Evolutionary conservation across 2,888 invertebrate species (phyloP).

Genomic region (Stenodema calcarata): DNA sequence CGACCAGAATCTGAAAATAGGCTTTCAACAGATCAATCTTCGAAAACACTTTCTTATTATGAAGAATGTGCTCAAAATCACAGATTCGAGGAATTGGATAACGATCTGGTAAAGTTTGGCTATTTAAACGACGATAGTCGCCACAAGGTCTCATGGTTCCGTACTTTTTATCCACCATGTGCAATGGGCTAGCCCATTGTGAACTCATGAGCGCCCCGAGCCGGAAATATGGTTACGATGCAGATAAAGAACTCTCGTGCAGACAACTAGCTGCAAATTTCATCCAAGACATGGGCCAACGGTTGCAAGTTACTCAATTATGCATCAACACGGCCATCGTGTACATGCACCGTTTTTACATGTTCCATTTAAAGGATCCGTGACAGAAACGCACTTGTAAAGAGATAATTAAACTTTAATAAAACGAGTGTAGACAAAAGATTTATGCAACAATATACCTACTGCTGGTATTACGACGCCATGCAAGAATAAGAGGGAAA

Average conservation of each 20-base stretch:
- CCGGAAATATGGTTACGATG: constrained; percentile 88
- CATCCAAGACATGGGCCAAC: constrained; percentile 98
- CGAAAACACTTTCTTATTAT: constrained; percentile 52
- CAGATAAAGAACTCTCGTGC: constrained; percentile 92
- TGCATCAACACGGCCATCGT: constrained; percentile 99
- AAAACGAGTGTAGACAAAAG: no score
- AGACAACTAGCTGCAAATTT: constrained; percentile 97
- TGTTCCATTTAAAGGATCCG: no score
- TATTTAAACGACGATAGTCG: constrained; percentile 60
- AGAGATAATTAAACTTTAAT: no score
- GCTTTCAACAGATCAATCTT: constrained; percentile 46
- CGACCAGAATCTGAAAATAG: constrained; percentile 34
- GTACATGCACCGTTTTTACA: constrained; percentile 99
- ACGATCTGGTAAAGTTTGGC: constrained; percentile 59
- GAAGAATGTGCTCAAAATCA: constrained; percentile 53
- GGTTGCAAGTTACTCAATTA: constrained; percentile 93
- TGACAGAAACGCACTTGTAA: no score
- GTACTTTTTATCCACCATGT: constrained; percentile 49
- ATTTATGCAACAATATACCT: no score
- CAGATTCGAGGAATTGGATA: constrained; percentile 54
- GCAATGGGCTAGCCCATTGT: constrained; percentile 56
- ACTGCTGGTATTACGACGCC: no score
- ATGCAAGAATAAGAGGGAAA: no score
- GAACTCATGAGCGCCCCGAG: constrained; percentile 90
- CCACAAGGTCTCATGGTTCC: constrained; percentile 60